Conservation (phyloP, 2,113 vertebrate genomes). For the Stigmatopora argus region DNA sequence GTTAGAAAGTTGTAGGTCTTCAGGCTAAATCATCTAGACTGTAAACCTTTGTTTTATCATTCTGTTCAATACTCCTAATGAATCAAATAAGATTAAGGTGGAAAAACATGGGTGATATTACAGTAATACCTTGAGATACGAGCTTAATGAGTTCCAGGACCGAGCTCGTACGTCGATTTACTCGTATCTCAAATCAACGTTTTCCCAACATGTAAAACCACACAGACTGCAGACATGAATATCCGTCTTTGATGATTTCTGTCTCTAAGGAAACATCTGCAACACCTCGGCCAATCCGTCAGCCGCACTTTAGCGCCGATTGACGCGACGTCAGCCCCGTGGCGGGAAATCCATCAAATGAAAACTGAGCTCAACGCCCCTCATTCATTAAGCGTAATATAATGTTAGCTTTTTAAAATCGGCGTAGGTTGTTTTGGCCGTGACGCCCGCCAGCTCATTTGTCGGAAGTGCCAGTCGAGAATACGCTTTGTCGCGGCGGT, state of each 20-base stretch:
- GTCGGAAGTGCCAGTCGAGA: constrained; percentile 12
- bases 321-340: background rate
- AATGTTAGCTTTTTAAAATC: constrained; percentile 19
- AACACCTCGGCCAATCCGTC: too few species aligned
- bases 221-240: background rate
- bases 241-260: too few species aligned
- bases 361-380: background rate
- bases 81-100: constrained; percentile 4
- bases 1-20: constrained; percentile 9
- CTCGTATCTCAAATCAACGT: too few species aligned
- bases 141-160: too few species aligned
- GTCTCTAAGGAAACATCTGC: too few species aligned
- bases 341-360: background rate
- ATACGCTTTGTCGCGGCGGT: constrained; percentile 14
- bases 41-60: constrained; percentile 13
- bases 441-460: constrained; percentile 37
- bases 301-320: background rate
- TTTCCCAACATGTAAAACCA: background rate
- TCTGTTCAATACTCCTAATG: constrained; percentile 4
- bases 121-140: background rate
- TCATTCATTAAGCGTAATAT: constrained; percentile 3
- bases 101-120: background rate
- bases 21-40: constrained; percentile 5
- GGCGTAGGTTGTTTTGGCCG: constrained; percentile 37
- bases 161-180: too few species aligned